Evolutionary conservation across 2,113 vertebrate species (phyloP).

Genomic region (Mirounga angustirostris): DNA sequence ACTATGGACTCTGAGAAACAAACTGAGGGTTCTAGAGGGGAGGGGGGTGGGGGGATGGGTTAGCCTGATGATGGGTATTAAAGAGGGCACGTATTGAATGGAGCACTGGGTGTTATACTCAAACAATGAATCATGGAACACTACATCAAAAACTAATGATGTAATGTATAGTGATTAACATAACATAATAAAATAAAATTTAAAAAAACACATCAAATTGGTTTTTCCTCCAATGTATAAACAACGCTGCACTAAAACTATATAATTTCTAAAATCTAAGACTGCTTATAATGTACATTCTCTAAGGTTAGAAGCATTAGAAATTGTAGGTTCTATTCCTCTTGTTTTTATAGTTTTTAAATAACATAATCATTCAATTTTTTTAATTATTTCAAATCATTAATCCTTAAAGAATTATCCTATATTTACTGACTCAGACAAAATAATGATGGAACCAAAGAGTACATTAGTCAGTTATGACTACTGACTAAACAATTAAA

Average conservation of each 20-base stretch:
- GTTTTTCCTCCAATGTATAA: background rate
- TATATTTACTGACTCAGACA: background rate
- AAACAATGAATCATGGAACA: too few relatives aligned
- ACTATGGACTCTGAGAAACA: too few relatives aligned
- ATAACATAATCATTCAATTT: background rate
- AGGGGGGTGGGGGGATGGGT: too few relatives aligned
- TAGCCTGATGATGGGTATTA: too few relatives aligned
- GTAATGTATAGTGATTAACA: too few relatives aligned
- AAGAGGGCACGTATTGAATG: too few relatives aligned
- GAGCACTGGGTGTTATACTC: too few relatives aligned
- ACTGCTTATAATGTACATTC: background rate
- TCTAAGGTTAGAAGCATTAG: background rate
- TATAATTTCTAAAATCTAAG: background rate
- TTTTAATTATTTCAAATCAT: conserved; percentile 20
- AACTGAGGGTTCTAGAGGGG: too few relatives aligned
- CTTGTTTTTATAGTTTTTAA: conserved; percentile 3
- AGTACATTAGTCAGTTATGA: background rate
- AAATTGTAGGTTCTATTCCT: background rate
- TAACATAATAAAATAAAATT: background rate
- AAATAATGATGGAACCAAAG: background rate
- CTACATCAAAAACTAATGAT: too few relatives aligned
- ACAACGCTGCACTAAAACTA: background rate
- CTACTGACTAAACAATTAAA: background rate
- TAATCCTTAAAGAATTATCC: background rate
- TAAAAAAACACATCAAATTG: background rate